phyloP scores from a whole-genome alignment of 2,113 vertebrate species.

The Marmota flaviventris region DNA sequence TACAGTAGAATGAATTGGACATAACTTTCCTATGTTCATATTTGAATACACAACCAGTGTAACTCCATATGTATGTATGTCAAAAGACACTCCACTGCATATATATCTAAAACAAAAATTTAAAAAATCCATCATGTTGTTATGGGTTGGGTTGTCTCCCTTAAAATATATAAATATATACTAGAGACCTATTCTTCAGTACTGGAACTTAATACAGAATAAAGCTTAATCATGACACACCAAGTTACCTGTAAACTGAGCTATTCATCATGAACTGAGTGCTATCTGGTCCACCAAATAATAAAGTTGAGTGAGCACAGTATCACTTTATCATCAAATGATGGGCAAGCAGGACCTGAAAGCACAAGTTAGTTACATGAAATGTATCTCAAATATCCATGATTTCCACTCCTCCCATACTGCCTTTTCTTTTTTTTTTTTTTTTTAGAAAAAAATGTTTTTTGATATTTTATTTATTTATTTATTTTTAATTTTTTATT shows the following conservation, averaged over 20 bases:
- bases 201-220: background rate
- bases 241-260: background rate
- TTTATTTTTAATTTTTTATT: no score
- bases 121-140: background rate
- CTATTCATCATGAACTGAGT: background rate
- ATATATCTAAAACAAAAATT: background rate
- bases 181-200: background rate
- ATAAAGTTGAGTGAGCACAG: background rate
- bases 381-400: background rate
- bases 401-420: background rate
- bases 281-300: accelerated
- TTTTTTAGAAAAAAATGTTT: no score
- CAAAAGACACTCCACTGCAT: no score
- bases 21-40: no score
- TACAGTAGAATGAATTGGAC: no score
- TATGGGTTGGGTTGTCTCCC: background rate
- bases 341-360: background rate
- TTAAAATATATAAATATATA: background rate
- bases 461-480: no score
- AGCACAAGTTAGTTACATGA: background rate
- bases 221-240: background rate
- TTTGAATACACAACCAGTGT: no score
- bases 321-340: background rate
- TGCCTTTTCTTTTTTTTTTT: background rate
- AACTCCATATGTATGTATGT: no score